Evolutionary conservation across 2,888 invertebrate genomes (phyloP).

Genomic region (Drosophila austrosaltans): DNA sequence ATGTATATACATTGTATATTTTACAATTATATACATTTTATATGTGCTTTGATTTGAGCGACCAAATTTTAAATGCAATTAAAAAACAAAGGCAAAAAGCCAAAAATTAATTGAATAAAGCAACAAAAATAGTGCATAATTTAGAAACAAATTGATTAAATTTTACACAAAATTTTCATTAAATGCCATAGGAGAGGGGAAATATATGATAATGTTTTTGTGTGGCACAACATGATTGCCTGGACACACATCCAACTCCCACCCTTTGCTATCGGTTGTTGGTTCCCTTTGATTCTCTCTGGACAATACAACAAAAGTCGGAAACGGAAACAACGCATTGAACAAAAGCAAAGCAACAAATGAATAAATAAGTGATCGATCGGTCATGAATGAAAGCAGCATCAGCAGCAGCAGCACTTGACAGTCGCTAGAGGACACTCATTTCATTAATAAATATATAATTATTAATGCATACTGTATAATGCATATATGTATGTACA

Average conservation of each 20-base stretch:
- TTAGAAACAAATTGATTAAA: constrained; percentile 44
- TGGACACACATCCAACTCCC: background rate
- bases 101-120: constrained; percentile 38
- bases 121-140: constrained; percentile 43
- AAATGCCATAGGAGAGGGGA: background rate
- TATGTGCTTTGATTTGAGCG: constrained; percentile 27
- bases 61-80: constrained; percentile 67
- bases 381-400: constrained; percentile 31
- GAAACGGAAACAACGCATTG: constrained; percentile 42
- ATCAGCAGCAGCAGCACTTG: background rate
- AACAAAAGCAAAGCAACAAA: constrained; percentile 45
- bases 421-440: constrained; percentile 2
- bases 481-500: background rate
- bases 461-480: constrained; percentile 19
- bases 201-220: constrained; percentile 37
- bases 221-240: constrained; percentile 2
- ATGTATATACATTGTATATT: background rate
- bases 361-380: constrained; percentile 28
- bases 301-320: constrained; percentile 24
- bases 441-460: constrained; percentile 14
- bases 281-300: background rate
- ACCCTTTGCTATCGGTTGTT: background rate
- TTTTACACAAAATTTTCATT: constrained; percentile 35
- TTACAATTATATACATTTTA: background rate
- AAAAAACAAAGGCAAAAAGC: constrained; percentile 31